Evolutionary conservation across 2,888 invertebrate genomes (phyloP), one percentile per base, ranked within the genome.

Genomic region (Watsonalla binaria): DNA sequence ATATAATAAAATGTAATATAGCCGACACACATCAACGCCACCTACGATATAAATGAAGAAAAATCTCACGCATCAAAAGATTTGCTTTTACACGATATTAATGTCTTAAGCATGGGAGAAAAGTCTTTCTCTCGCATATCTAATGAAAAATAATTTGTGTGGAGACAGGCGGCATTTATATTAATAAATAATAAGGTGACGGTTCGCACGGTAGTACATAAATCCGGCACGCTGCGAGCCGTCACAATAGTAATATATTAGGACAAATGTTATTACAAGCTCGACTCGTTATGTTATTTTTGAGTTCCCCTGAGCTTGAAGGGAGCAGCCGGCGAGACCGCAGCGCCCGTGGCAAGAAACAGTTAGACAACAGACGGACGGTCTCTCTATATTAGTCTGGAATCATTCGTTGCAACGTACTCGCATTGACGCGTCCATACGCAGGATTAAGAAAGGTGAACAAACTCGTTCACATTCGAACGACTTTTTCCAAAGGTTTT

Each of bases 191-290:
- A 81, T 79, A 83, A 79, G 79, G 80, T 76, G 82, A 83, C 84
- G 71, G 83, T 84, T 86, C 80, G 80, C 86, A 86, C 82, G 80
- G 80, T 71, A 75, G 77, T 84, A 79, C 74, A 86, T 87, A 87
- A 87, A 86, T 86, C 84, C 80, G 70, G 76, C 69, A 68, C 74
- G 83, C 78, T 79, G 80, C 65, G 74, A 74, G 77, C 77, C 85
- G 87, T 86, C 88, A 87, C 86, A 87, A 86, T 86, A 84, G 82
- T 85, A 82, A 86, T 87, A 87, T 88, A 87, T 87, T 88, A 85
- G 86, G 86, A 86, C 89, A 84, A 86, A 88, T 88, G 86, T 89
- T 89, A 85, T 88, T 87, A 87, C 86, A 87, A 89, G 87, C 85
- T 72, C 74, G 74, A 82, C 81, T 82, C 84, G 81, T 84, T 81